A percentile compares a stretch with the other conserved stretches of the same genome.
Evolutionary conservation across 2,113 vertebrate genomes (phyloP).

Genomic region (Leptodactylus fuscus): DNA sequence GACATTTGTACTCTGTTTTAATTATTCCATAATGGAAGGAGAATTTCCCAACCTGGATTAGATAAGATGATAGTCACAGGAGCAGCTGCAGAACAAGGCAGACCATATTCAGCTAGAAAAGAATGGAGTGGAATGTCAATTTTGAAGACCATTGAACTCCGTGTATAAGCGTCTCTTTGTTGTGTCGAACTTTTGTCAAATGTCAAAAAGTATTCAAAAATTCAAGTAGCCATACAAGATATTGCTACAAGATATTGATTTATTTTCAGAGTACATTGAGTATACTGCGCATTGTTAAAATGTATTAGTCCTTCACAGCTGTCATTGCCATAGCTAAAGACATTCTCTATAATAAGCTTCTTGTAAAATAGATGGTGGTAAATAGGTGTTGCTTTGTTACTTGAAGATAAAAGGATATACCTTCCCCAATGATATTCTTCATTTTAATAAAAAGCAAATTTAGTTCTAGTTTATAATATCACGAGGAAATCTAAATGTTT

Average conservation of each 20-base stretch:
- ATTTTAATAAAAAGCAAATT: constrained; percentile 9
- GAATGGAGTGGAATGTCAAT: constrained; percentile 48
- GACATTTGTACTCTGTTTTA: too few relatives aligned
- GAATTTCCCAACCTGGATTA: not conserved
- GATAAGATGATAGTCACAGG: not conserved
- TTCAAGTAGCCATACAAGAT: constrained; percentile 29
- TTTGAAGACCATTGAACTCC: constrained; percentile 18
- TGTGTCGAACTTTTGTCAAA: constrained; percentile 43
- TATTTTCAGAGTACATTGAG: constrained; percentile 41
- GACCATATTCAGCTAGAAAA: too few relatives aligned
- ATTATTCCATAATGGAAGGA: not conserved
- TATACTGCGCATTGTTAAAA: not conserved
- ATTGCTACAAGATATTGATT: constrained; percentile 43
- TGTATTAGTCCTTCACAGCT: constrained; percentile 22
- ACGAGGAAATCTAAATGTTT: not conserved
- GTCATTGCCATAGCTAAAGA: not conserved
- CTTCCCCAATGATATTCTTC: not conserved
- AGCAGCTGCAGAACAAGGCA: constrained; percentile 40
- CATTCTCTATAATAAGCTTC: not conserved
- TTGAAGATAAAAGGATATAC: constrained; percentile 29
- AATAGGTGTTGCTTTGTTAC: not conserved
- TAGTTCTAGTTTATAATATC: not conserved
- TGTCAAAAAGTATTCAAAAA: constrained; percentile 35
- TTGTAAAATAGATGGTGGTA: constrained; percentile 18
- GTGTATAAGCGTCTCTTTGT: constrained; percentile 35